A percentile compares a stretch with the other conserved stretches of the same genome.
phyloP scores from a whole-genome alignment of 2,888 invertebrate species.

The Rhingia rostrata region DNA sequence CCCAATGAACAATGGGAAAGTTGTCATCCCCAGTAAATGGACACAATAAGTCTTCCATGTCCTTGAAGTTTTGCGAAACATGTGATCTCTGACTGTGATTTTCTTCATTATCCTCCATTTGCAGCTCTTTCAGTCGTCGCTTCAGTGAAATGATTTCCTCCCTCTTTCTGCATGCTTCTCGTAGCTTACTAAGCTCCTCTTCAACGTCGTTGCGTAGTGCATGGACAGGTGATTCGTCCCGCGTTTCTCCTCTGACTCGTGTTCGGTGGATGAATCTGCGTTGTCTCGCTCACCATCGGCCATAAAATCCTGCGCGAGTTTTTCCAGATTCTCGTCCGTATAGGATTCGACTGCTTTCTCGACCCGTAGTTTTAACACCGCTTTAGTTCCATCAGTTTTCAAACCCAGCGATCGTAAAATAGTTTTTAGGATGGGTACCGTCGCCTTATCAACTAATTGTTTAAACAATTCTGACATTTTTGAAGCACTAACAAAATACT shows the following conservation, averaged over 20 bases:
- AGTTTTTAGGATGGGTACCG: conserved; percentile 17
- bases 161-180: conserved; percentile 37
- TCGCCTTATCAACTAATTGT: conserved; percentile 20
- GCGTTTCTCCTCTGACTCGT: conserved; percentile 16
- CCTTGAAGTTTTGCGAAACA: conserved; percentile 38
- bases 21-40: conserved; percentile 58
- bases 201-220: background rate
- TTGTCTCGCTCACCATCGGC: background rate
- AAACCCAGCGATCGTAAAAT: conserved; percentile 27
- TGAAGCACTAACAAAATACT: conserved; percentile 19
- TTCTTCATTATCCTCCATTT: conserved; percentile 13
- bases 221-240: background rate
- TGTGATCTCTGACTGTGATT: conserved; percentile 21
- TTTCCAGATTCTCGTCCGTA: conserved; percentile 13
- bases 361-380: conserved; percentile 6
- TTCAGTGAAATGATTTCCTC: conserved; percentile 31
- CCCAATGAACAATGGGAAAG: conserved; percentile 52
- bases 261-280: background rate
- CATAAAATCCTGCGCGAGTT: background rate
- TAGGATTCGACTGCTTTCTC: conserved; percentile 11
- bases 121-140: conserved; percentile 8
- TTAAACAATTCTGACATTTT: conserved; percentile 30
- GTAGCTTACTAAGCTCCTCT: conserved; percentile 23
- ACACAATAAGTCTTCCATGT: conserved; percentile 50
- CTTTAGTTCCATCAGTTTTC: conserved; percentile 18